A percentile compares a stretch with the other conserved stretches of the same genome.
These are phyloP conservation scores for Anthophora plumipes DNA, from an alignment of 2,888 invertebrate species.

Conservation along the genomic window DNA sequence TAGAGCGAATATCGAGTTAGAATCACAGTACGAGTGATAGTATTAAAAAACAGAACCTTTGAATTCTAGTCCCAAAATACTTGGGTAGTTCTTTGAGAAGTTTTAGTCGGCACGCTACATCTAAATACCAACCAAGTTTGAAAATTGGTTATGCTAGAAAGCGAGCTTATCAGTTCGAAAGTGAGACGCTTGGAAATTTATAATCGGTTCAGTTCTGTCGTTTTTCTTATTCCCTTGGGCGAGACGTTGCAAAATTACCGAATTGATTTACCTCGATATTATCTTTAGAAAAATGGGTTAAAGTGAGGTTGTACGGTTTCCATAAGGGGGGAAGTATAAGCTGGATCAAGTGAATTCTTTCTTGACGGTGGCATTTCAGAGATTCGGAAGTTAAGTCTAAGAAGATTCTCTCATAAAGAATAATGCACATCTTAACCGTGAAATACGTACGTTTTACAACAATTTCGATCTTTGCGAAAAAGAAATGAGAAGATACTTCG, in stretches of 20 bases:
- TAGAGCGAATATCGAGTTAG: too few species aligned
- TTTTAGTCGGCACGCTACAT: too few species aligned
- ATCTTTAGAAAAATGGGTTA: slow-evolving; percentile 13
- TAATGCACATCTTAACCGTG: background rate
- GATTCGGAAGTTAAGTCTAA: background rate
- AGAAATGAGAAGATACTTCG: background rate
- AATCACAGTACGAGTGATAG: too few species aligned
- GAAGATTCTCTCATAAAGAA: background rate
- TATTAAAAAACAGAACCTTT: too few species aligned
- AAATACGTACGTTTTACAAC: too few species aligned
- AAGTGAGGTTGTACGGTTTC: slow-evolving; percentile 7
- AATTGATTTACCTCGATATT: slow-evolving; percentile 6
- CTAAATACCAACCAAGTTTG: too few species aligned
- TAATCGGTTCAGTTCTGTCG: background rate
- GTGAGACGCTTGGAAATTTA: too few species aligned
- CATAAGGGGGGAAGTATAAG: background rate
- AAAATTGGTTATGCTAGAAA: too few species aligned
- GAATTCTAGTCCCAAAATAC: too few species aligned
- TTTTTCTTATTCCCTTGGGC: background rate
- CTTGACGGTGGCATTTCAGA: background rate
- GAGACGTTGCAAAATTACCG: background rate
- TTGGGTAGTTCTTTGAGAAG: too few species aligned
- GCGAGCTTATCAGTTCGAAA: too few species aligned
- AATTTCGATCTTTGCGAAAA: background rate
- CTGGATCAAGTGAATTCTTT: slow-evolving; percentile 20